These are phyloP conservation scores for Leptinotarsa rubiginosa DNA, from an alignment of 2,888 invertebrate genomes.

Conservation along the genomic window DNA sequence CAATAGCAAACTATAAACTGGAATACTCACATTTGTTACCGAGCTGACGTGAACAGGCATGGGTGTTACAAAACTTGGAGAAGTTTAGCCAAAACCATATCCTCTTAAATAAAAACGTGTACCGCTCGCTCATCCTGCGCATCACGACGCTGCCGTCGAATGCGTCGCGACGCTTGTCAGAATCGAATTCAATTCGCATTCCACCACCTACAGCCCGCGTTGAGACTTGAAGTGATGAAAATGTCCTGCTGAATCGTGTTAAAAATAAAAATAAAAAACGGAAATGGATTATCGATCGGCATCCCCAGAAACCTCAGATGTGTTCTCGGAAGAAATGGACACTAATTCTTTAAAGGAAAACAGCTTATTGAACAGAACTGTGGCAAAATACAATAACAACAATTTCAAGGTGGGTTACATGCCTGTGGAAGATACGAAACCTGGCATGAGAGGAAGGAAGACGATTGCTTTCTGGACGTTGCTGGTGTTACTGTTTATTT, in stretches of 20 bases:
- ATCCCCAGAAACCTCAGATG: conserved; percentile 62
- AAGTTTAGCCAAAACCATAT: neutral
- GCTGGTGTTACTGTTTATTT: conserved; percentile 75
- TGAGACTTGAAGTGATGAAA: neutral
- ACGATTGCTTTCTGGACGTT: conserved; percentile 85
- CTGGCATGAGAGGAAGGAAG: conserved; percentile 68
- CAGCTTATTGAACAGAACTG: conserved; percentile 56
- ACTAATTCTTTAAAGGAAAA: conserved; percentile 59
- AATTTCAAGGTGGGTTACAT: conserved; percentile 62
- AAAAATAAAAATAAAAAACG: conserved; percentile 7
- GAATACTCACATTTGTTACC: too few relatives aligned
- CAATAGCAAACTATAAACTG: too few relatives aligned
- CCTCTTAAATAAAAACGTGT: neutral
- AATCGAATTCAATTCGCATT: conserved; percentile 37
- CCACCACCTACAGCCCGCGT: neutral
- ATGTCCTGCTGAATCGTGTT: conserved; percentile 15
- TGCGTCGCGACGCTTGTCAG: conserved; percentile 45
- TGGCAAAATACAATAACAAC: conserved; percentile 55
- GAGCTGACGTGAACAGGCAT: too few relatives aligned
- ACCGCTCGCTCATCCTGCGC: neutral
- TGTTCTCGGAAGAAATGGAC: conserved; percentile 62
- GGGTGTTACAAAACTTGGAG: too few relatives aligned
- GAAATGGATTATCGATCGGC: conserved; percentile 52
- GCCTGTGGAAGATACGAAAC: conserved; percentile 61
- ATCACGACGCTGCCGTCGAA: conserved; percentile 21